Conservation (phyloP, 2,888 invertebrate species). For the Poecilobothrus nobilitatus region DNA sequence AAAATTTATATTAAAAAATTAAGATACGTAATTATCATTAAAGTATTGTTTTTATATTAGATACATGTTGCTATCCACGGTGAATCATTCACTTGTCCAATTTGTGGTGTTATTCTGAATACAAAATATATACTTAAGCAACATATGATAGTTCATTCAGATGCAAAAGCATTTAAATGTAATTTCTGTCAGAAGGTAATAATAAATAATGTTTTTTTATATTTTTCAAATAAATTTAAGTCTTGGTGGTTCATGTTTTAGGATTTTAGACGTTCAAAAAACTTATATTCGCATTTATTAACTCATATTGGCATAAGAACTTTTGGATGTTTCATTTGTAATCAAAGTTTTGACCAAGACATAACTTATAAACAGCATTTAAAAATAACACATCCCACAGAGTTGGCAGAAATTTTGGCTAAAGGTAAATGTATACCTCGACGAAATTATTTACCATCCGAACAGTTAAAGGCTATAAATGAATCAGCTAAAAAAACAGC, state of each 20-base stretch:
- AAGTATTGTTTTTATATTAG: constrained; percentile 19
- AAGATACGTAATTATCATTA: neutral
- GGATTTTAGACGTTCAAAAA: constrained; percentile 40
- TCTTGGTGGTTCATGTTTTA: constrained; percentile 13
- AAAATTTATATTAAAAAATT: neutral
- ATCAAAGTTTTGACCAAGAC: constrained; percentile 40
- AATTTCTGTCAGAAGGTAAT: constrained; percentile 32
- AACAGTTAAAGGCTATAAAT: no score
- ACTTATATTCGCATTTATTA: constrained; percentile 41
- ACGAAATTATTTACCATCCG: no score
- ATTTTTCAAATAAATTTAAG: no score
- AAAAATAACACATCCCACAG: constrained; percentile 40
- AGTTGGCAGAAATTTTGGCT: constrained; percentile 40
- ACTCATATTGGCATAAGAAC: constrained; percentile 41
- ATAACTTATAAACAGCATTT: constrained; percentile 43
- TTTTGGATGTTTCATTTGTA: constrained; percentile 42
- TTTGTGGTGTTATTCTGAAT: constrained; percentile 42
- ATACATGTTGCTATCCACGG: constrained; percentile 45
- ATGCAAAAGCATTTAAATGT: constrained; percentile 38
- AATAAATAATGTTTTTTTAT: no score
- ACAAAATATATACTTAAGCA: constrained; percentile 44
- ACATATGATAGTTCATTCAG: constrained; percentile 43
- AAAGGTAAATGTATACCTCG: neutral
- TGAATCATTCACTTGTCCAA: constrained; percentile 42
- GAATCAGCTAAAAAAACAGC: no score